A percentile compares a stretch with the other conserved stretches of the same genome.
These are phyloP conservation scores for Cryptocephalus moraei DNA, from an alignment of 2,888 invertebrate species.

Conservation along the genomic window DNA sequence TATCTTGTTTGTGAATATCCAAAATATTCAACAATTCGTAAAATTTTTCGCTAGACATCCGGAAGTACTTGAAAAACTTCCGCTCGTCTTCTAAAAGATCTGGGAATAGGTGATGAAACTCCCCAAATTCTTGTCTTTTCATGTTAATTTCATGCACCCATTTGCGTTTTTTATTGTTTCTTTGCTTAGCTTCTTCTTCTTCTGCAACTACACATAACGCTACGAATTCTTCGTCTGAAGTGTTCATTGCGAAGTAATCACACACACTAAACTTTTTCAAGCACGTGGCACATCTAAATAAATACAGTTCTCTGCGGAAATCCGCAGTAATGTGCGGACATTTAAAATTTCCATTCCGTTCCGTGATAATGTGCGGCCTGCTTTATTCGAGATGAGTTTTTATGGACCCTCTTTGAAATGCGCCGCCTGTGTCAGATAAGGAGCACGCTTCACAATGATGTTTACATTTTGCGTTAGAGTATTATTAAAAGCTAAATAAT, in stretches of 20 bases:
- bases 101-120: constrained; percentile 3
- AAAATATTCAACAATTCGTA: constrained; percentile 5
- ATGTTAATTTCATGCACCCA: background rate
- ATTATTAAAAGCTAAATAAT: too few species aligned
- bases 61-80: constrained; percentile 7
- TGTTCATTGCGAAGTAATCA: constrained; percentile 3
- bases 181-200: constrained; percentile 1
- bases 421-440: too few species aligned
- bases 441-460: too few species aligned
- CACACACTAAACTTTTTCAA: constrained; percentile 2
- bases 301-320: background rate
- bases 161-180: background rate
- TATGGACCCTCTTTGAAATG: too few species aligned
- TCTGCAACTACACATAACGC: constrained; percentile 2
- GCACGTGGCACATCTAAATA: background rate
- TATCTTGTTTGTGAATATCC: constrained; percentile 4
- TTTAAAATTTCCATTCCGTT: background rate
- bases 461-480: too few species aligned
- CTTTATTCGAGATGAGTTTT: too few species aligned
- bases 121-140: constrained; percentile 2
- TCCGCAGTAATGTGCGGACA: background rate
- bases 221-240: constrained; percentile 4
- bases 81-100: constrained; percentile 3
- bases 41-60: constrained; percentile 5
- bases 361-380: background rate